Evolutionary conservation across 2,113 vertebrate species (phyloP), one percentile per base, ranked within the genome.

Genomic region (Megaleporinus macrocephalus): DNA sequence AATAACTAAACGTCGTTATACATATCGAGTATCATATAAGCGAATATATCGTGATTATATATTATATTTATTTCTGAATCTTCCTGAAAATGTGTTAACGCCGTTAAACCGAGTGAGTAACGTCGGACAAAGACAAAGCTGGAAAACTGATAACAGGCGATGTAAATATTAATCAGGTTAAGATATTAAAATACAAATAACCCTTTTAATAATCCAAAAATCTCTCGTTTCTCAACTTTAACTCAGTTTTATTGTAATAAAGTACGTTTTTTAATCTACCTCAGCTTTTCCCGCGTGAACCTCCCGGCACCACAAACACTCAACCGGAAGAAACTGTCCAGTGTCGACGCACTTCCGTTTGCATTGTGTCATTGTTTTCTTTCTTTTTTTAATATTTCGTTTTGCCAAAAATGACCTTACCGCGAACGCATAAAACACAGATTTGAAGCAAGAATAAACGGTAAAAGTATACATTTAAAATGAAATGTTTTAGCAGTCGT

Each of bases 241-340:
- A 22, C 4, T 2, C 20, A 55, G 1, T 22, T 55, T 55, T 22
- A 22, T 16, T 22, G 5, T 22, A 55, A 55, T 55, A 61, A 73
- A 63, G 16, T 14, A 33, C 63, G 3, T 6, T 24, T 15, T 9
- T 3, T 20, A 5, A 55, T 41, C 5, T 65, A 44, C 63, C 69
- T 73, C 71, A 86, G 82, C 83, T 93, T 69, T 95, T 94, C 93
- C 94, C 94, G 94, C 94, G 93, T 94, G 90, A 93, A 93, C 89
- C 93, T 87, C 90, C 91, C 73, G 88, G 82, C 81, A 89, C 91
- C 91, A 87, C 78, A 24, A 53, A 79, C 55, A 86, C 86, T 89
- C 88, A 92, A 91, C 89, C 78, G 93, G 92, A 94, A 93, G 29
- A 0, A 83, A 20, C 62, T 14, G 0, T 0, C 71, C n/a, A 69